Base-by-base conservation (phyloP, 2,797 vertebrate species). In the Anabas testudineus region DNA sequence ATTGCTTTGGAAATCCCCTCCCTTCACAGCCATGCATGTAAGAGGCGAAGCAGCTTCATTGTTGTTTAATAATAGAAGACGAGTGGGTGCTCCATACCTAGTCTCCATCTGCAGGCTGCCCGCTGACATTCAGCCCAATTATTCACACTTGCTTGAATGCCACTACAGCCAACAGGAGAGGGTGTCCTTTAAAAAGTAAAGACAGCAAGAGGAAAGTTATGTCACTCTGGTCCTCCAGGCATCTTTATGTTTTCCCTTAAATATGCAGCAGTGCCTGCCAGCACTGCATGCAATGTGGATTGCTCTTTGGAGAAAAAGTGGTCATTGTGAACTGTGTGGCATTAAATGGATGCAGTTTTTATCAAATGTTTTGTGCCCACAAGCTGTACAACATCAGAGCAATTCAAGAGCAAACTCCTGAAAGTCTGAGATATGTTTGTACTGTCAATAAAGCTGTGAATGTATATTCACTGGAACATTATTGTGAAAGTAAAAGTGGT, bases 41-140 rank as follows among this genome's bases (percentile, higher is more conserved):
- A 56, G 58, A 64, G 51, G 55, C 71, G 73, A 66, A 82, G 30
- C 72, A 52, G 76, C 72, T 62, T 76, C 51, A 73, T 74, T 75
- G 76, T 83, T 70, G 73, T 66, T 87, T 76, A 69, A 85, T 90
- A 84, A 87, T 80, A 81, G 65, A 87, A 80, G 65, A 79, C 66
- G 76, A 85, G 80, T 57, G 81, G 74, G 76, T 80, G 74, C 74
- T 85, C 70, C 66, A 65, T 90, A 88, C 80, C 83, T 84, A 55
- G 69, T 42, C 65, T 85, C 85, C 80, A 74, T 87, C 77, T 84
- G 83, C 83, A 86, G 86, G 86, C 87, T 77, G 81, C 88, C 87
- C 76, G 54, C 86, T 93, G 90, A 93, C 91, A 91, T 93, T 93
- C 87, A 91, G 85, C 87, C 88, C 84, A 82, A 87, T 92, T 93